Evolutionary conservation across 1,140 invertebrate genomes (phyloP).

Genomic region (Condylostylus longicornis): DNA sequence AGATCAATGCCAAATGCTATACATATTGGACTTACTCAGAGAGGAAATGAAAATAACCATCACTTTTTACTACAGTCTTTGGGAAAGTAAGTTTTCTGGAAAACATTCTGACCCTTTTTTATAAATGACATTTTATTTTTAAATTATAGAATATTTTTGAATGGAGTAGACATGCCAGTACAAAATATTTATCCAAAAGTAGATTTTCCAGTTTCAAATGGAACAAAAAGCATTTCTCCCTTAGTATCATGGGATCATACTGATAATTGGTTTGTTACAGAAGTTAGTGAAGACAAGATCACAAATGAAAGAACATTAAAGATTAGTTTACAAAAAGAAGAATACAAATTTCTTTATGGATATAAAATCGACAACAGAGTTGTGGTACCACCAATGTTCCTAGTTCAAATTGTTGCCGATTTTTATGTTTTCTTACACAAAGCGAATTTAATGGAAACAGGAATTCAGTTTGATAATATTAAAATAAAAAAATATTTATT

Average conservation of each 20-base stretch:
- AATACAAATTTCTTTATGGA: constrained; percentile 55
- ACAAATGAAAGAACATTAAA: constrained; percentile 36
- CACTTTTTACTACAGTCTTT: constrained; percentile 48
- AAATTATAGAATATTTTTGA: constrained; percentile 29
- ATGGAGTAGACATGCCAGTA: constrained; percentile 33
- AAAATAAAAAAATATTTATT: constrained; percentile 63
- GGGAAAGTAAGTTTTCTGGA: constrained; percentile 40
- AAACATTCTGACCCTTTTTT: background rate
- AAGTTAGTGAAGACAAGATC: constrained; percentile 1
- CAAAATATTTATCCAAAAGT: constrained; percentile 43
- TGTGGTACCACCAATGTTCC: too few relatives aligned
- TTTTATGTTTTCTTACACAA: constrained; percentile 53
- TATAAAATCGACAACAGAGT: constrained; percentile 74
- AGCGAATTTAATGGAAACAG: constrained; percentile 45
- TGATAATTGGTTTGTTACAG: constrained; percentile 42
- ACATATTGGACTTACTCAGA: constrained; percentile 61
- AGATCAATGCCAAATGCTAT: constrained; percentile 38
- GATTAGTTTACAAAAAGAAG: constrained; percentile 44
- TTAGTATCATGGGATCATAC: constrained; percentile 77
- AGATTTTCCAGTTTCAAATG: constrained; percentile 53
- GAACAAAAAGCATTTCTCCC: constrained; percentile 58
- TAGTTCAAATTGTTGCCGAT: too few relatives aligned
- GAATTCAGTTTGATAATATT: constrained; percentile 69
- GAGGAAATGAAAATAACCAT: constrained; percentile 48
- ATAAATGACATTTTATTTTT: background rate